phyloP scores from a whole-genome alignment of 2,797 vertebrate genomes.

The Malacoraja senta region DNA sequence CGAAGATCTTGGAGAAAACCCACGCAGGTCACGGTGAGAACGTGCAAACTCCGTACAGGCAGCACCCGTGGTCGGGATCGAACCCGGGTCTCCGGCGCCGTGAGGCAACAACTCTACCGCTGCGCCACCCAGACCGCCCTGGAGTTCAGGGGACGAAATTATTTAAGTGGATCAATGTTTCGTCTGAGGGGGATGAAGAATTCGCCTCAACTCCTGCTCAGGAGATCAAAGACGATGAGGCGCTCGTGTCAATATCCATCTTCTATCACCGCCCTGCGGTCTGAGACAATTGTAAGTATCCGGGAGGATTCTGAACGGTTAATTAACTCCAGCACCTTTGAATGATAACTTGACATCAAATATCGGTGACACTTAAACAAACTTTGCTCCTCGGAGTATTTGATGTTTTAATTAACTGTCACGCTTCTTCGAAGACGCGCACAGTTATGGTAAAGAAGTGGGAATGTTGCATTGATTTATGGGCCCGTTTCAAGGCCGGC shows the following conservation, averaged over 20 bases:
- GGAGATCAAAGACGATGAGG: background rate
- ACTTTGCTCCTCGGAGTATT: background rate
- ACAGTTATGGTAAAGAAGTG: background rate
- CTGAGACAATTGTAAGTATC: background rate
- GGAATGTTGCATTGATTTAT: background rate
- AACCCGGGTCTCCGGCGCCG: too few species aligned
- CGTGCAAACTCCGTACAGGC: too few species aligned
- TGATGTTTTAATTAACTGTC: conserved; percentile 17
- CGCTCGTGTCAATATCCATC: background rate
- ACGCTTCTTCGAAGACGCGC: background rate
- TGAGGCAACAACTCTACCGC: too few species aligned
- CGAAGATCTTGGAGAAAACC: too few species aligned
- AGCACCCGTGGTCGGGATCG: too few species aligned
- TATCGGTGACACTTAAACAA: conserved; percentile 32
- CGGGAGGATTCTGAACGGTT: background rate
- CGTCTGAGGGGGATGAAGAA: background rate
- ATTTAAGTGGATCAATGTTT: background rate
- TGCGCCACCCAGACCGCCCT: too few species aligned
- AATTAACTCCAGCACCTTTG: background rate
- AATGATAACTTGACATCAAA: conserved; percentile 19
- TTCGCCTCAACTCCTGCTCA: background rate
- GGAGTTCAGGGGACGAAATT: background rate
- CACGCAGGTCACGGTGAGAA: too few species aligned
- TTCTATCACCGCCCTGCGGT: background rate
- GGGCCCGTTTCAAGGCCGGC: background rate